These are phyloP conservation scores for Petromus typicus DNA, from an alignment of 2,113 vertebrate genomes.

Conservation along the genomic window DNA sequence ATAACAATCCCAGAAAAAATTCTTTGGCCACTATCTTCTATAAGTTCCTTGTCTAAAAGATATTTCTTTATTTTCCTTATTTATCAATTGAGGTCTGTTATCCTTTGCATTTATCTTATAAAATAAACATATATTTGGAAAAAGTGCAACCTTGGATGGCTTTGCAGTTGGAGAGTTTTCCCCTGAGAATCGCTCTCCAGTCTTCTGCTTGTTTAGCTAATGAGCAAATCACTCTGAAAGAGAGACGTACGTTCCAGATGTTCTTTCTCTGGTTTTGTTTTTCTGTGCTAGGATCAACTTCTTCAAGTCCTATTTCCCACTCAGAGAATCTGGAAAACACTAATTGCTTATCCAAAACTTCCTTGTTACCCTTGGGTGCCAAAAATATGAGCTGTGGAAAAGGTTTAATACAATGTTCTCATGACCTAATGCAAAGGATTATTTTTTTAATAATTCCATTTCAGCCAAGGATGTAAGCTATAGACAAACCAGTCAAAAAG, in stretches of 20 bases:
- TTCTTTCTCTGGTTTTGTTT: neutral
- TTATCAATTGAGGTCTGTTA: neutral
- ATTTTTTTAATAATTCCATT: constrained; percentile 43
- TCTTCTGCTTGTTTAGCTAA: neutral
- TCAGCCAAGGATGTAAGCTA: constrained; percentile 31
- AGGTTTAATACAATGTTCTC: constrained; percentile 33
- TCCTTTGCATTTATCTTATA: neutral
- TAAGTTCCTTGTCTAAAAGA: neutral
- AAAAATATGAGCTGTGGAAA: constrained; percentile 29
- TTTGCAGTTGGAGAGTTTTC: neutral
- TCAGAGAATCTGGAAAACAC: constrained; percentile 5
- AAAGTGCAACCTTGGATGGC: neutral
- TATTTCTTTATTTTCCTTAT: neutral
- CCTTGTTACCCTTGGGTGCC: neutral
- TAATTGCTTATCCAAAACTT: neutral
- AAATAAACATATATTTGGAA: neutral
- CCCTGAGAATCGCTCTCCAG: neutral
- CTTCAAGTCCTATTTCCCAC: neutral
- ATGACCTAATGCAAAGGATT: constrained; percentile 2
- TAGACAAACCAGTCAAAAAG: constrained; percentile 30
- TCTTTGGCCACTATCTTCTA: neutral
- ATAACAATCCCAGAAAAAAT: neutral
- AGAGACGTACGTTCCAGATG: neutral
- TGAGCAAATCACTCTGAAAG: neutral
- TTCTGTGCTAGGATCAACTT: neutral